Percentiles rank a stretch among this genome's conserved stretches.
These are phyloP conservation scores for human DNA, from an alignment of 2,113 vertebrate species.

Conservation along the genomic window GRCh38 chr1:146412001-146412500, in stretches of 20 bases:
- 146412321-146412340: background rate
- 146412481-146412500: no score
- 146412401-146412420: background rate
- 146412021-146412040: no score
- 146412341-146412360: background rate
- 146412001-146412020: no score
- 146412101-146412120: no score
- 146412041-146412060: no score
- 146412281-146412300: no score
- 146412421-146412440: background rate
- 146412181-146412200: background rate
- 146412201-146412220: background rate
- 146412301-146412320: background rate
- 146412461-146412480: no score
- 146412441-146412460: rapidly evolving
- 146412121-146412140: background rate
- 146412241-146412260: background rate
- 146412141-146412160: rapidly evolving
- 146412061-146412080: no score
- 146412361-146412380: background rate
- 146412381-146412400: background rate
- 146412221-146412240: background rate
- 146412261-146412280: background rate
- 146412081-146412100: no score
- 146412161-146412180: no score